phyloP scores from a whole-genome alignment of 1,140 invertebrate species.

The Gonatopus flavifemur region DNA sequence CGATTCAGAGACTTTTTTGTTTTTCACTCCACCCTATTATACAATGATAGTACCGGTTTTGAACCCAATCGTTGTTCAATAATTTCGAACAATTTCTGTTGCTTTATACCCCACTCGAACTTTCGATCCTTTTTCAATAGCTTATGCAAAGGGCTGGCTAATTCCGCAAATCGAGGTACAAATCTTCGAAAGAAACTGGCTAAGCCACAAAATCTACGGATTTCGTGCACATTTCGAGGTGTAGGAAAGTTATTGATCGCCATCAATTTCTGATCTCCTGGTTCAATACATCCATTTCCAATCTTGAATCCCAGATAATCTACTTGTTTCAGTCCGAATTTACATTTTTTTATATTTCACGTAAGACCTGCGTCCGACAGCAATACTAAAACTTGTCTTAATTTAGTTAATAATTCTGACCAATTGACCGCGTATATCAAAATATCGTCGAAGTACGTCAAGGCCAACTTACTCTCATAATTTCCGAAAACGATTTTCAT shows the following conservation, averaged over 20 bases:
- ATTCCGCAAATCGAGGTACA: background rate
- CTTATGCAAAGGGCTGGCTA: background rate
- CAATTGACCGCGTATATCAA: too few species aligned
- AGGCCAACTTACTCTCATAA: too few species aligned
- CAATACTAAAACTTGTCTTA: background rate
- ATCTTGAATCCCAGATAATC: background rate
- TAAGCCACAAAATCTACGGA: constrained; percentile 23
- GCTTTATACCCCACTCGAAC: background rate
- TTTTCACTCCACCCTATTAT: too few species aligned
- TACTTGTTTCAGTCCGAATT: background rate
- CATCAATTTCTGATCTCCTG: background rate
- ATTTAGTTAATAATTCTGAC: background rate
- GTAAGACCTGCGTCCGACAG: background rate
- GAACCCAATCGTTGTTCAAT: background rate
- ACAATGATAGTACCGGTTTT: constrained; percentile 3
- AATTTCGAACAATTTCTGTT: background rate
- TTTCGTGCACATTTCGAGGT: constrained; percentile 3
- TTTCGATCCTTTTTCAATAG: background rate
- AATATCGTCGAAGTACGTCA: too few species aligned
- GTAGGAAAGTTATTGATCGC: background rate
- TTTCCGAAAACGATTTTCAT: too few species aligned
- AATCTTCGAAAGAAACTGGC: constrained; percentile 4
- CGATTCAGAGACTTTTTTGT: too few species aligned
- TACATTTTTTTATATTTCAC: background rate
- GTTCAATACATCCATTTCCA: background rate